These are phyloP conservation scores for Spisula solida DNA, from an alignment of 2,888 invertebrate species.

Conservation along the genomic window DNA sequence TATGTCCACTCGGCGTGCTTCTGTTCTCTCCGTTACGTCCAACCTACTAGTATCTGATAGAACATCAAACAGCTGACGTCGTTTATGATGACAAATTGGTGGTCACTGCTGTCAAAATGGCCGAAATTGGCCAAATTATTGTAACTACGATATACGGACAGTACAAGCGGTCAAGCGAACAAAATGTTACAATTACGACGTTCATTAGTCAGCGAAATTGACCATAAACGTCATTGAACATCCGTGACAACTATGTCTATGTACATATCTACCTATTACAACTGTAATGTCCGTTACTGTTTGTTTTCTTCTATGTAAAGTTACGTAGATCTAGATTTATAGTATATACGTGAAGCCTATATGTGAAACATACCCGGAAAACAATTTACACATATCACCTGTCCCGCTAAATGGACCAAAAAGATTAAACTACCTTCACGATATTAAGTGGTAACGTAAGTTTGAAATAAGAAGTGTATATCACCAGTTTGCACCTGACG, in stretches of 20 bases:
- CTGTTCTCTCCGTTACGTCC: not conserved
- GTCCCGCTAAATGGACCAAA: too few species aligned
- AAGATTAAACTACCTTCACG: too few species aligned
- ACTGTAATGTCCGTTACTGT: too few species aligned
- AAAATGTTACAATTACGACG: not conserved
- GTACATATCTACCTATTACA: not conserved
- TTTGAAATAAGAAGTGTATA: too few species aligned
- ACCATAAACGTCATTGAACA: not conserved
- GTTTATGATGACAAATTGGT: not conserved
- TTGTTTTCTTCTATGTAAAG: too few species aligned
- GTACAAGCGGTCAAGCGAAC: not conserved
- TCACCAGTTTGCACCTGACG: too few species aligned
- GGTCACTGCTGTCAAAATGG: not conserved
- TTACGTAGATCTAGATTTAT: too few species aligned
- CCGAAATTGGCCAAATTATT: not conserved
- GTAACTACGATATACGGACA: not conserved
- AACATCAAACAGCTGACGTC: not conserved
- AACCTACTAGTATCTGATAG: not conserved
- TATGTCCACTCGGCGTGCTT: not conserved
- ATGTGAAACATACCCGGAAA: too few species aligned
- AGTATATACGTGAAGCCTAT: too few species aligned
- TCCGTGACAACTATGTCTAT: not conserved
- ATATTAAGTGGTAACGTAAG: too few species aligned
- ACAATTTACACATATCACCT: too few species aligned
- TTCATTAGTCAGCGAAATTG: conserved; percentile 20